These are phyloP conservation scores for Hylyphantes graminicola DNA, from an alignment of 1,140 invertebrate genomes.

Conservation along the genomic window DNA sequence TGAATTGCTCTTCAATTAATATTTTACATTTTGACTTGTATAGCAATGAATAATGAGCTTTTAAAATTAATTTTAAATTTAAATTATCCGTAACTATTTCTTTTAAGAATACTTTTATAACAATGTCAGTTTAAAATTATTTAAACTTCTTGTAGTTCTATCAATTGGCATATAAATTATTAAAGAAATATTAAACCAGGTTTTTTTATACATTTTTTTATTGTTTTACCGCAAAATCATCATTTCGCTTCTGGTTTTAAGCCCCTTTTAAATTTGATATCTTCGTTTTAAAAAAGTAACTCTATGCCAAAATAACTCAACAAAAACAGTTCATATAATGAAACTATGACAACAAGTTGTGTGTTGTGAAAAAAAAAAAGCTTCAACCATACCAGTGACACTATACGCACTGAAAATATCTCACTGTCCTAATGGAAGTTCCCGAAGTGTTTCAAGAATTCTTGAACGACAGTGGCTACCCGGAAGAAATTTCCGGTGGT, in stretches of 20 bases:
- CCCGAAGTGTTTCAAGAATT: background rate
- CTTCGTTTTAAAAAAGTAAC: background rate
- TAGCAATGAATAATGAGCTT: too few species aligned
- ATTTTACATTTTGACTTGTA: too few species aligned
- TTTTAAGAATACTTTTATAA: too few species aligned
- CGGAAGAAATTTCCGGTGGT: slow-evolving; percentile 1
- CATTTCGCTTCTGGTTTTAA: background rate
- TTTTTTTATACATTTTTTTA: too few species aligned
- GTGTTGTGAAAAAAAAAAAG: background rate
- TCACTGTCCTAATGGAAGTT: background rate
- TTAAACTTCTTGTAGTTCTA: too few species aligned
- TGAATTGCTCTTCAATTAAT: too few species aligned
- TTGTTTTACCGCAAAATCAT: too few species aligned
- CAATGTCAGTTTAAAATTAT: too few species aligned
- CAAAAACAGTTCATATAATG: background rate
- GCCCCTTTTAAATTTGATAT: background rate
- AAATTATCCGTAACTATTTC: too few species aligned
- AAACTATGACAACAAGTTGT: background rate
- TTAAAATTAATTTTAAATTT: too few species aligned
- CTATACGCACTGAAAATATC: background rate
- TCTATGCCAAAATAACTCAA: background rate
- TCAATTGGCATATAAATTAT: too few species aligned
- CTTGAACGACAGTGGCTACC: slow-evolving; percentile 1
- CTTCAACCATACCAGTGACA: background rate
- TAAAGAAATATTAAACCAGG: too few species aligned